These are phyloP conservation scores for Drosophila pseudoobscura DNA, from an alignment of 1,140 invertebrate species.

Conservation along the genomic window DNA sequence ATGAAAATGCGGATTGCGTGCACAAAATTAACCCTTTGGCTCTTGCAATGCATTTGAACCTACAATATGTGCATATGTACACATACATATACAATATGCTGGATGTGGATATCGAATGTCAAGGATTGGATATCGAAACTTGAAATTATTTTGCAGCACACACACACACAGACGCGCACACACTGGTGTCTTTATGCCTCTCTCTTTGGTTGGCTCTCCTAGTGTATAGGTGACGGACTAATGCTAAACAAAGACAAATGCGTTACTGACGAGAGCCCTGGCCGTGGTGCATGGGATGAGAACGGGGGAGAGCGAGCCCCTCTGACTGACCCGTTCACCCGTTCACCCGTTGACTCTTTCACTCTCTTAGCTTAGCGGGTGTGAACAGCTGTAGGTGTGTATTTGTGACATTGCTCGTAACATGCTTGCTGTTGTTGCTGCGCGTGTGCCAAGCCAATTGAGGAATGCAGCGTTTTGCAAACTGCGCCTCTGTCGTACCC, in stretches of 20 bases:
- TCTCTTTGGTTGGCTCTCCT: slow-evolving; percentile 16
- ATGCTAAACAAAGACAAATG: slow-evolving; percentile 70
- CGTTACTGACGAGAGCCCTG: slow-evolving; percentile 36
- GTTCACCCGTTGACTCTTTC: background rate
- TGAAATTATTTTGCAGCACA: slow-evolving; percentile 2
- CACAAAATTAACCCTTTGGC: slow-evolving; percentile 25
- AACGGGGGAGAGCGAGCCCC: too few relatives aligned
- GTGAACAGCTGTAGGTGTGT: slow-evolving; percentile 15
- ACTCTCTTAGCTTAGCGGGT: background rate
- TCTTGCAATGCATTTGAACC: too few relatives aligned
- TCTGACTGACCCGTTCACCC: background rate
- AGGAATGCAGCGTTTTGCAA: slow-evolving; percentile 59
- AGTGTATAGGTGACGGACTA: slow-evolving; percentile 17
- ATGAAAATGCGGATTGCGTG: slow-evolving; percentile 9
- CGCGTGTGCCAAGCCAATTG: slow-evolving; percentile 73
- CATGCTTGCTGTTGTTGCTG: slow-evolving; percentile 47
- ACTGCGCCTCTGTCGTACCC: background rate
- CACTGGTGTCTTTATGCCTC: background rate
- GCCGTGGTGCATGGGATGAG: slow-evolving; percentile 8
- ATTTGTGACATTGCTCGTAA: slow-evolving; percentile 59
- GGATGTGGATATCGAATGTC: too few relatives aligned
- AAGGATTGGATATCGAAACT: too few relatives aligned
- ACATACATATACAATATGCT: too few relatives aligned
- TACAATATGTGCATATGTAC: slow-evolving; percentile 6
- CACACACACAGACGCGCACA: background rate